phyloP scores from a whole-genome alignment of 1,140 invertebrate genomes.

The Teleopsis dalmanni region DNA sequence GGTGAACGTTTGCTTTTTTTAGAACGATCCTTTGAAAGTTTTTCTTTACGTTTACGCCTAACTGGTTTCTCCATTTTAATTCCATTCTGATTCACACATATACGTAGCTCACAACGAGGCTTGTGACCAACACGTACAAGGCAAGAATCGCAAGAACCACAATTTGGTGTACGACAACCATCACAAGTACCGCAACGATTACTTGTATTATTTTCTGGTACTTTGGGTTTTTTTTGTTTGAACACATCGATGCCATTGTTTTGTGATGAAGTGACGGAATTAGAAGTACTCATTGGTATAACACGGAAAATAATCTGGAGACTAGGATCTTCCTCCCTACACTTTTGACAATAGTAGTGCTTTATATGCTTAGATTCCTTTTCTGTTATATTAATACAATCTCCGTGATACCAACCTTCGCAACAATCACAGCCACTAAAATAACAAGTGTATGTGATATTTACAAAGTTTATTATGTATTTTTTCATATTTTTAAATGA shows the following conservation, averaged over 20 bases:
- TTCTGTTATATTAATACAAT: constrained; percentile 92
- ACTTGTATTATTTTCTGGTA: constrained; percentile 9
- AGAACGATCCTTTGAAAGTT: constrained; percentile 22
- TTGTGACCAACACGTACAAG: constrained; percentile 77
- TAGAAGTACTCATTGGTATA: constrained; percentile 27
- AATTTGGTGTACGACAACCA: constrained; percentile 75
- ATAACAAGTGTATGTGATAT: constrained; percentile 16
- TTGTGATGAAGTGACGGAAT: constrained; percentile 13
- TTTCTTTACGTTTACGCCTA: constrained; percentile 21
- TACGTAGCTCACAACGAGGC: constrained; percentile 57
- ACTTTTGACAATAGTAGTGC: constrained; percentile 86
- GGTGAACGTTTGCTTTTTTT: constrained; percentile 47
- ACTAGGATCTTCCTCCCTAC: constrained; percentile 71
- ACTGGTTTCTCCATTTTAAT: neutral
- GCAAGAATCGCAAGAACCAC: constrained; percentile 66
- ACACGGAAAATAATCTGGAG: constrained; percentile 65
- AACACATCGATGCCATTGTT: neutral
- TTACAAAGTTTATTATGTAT: neutral
- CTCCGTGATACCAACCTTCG: constrained; percentile 98
- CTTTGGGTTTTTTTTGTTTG: constrained; percentile 8
- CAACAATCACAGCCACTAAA: constrained; percentile 87
- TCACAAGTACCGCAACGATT: constrained; percentile 74
- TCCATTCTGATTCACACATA: constrained; percentile 12
- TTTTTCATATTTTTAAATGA: no score
- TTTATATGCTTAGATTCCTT: constrained; percentile 88